Conservation (phyloP, 2,888 invertebrate species). For the Philopedon plagiatum region DNA sequence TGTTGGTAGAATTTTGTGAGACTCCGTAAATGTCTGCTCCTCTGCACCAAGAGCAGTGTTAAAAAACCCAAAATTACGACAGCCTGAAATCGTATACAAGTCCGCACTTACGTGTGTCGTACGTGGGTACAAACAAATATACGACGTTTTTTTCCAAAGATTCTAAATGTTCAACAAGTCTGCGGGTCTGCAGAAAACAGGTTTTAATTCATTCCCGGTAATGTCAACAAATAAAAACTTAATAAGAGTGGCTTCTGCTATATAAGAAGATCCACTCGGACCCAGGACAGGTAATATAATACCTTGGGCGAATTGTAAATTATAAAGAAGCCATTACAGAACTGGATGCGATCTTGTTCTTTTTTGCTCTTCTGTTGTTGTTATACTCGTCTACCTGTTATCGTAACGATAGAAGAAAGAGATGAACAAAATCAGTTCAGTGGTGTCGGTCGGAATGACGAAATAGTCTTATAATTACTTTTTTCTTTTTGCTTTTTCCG, state of each 20-base stretch:
- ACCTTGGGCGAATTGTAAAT: conserved; percentile 49
- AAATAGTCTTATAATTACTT: too few species aligned
- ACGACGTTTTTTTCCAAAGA: conserved; percentile 36
- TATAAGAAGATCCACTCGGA: conserved; percentile 31
- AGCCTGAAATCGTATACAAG: conserved; percentile 32
- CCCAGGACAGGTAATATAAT: conserved; percentile 49
- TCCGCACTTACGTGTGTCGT: conserved; percentile 36
- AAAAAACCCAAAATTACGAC: conserved; percentile 36
- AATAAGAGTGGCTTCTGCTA: conserved; percentile 50
- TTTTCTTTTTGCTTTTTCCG: too few species aligned
- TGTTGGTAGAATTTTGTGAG: too few species aligned
- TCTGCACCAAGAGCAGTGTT: too few species aligned
- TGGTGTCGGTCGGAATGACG: too few species aligned
- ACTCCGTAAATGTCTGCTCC: too few species aligned
- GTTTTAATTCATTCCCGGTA: conserved; percentile 48
- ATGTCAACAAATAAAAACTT: conserved; percentile 52
- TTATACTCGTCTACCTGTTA: conserved; percentile 44
- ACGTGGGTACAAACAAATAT: conserved; percentile 25
- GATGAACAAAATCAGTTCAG: background rate
- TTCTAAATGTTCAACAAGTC: conserved; percentile 41
- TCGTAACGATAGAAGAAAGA: background rate
- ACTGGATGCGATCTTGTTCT: conserved; percentile 43
- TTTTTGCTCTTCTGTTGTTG: conserved; percentile 40
- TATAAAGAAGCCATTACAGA: conserved; percentile 51
- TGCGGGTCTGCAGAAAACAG: conserved; percentile 32